Base-by-base conservation (phyloP, 2,797 vertebrate species). In the Hirundo rustica region DNA sequence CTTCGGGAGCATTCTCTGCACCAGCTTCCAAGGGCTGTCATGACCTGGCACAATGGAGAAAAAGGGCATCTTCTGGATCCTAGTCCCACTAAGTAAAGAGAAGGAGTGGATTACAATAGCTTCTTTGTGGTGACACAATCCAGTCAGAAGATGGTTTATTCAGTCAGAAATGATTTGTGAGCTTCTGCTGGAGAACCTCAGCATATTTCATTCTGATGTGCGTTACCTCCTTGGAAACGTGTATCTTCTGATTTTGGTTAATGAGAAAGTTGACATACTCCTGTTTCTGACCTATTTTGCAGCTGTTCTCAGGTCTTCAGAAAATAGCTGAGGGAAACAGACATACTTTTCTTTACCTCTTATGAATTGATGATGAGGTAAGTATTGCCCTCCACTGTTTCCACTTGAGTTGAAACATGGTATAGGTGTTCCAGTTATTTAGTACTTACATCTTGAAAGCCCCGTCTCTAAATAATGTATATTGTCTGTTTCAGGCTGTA, bases 401-500 rank as follows among this genome's bases (percentile, higher is more conserved):
- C 51, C 45, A 25, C 26, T 45, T 1, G 0, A 60, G 2, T 1
- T 65, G 42, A 82, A 68, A 20, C 5, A 14, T 13, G 5, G 15
- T 30, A 13, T 38, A 64, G 70, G 64, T 57, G 19, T 26, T 61
- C 34, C 5, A 20, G 13, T 48, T 47, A 58, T 66, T 50, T 61
- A 25, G 12, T 54, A 40, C 9, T 60, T 18, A 18, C 3, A 7
- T 60, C 27, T 68, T 74, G 54, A 40, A 50, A 81, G 7, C 5
- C 3, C 3, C 38, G 6, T 60, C 34, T 80, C 53, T 81, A 51
- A 77, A 65, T 66, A 45, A 60, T 30, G 7, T n/a, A 7, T 15
- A 3, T 22, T 42, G 14, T 60, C 26, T 64, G 5, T 47, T 75
- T 86, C 54, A 81, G 50, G 16, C 9, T 60, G 16, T 29, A 47